These are phyloP conservation scores for Matsumurasca onukii DNA, from an alignment of 1,140 invertebrate species.

Conservation along the genomic window DNA sequence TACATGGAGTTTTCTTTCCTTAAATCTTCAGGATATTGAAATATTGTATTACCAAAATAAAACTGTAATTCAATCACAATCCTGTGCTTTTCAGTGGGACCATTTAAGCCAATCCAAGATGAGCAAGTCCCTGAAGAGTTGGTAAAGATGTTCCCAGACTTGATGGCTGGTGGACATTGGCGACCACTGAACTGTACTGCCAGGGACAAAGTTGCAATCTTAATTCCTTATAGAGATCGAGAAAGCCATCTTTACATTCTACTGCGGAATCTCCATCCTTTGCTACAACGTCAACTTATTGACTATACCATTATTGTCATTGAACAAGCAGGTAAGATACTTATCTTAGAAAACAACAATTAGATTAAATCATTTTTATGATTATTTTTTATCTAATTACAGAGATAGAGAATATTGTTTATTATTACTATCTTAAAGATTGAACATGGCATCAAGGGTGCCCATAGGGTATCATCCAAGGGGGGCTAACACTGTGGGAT, in stretches of 20 bases:
- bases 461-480: too few relatives aligned
- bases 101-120: constrained; percentile 35
- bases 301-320: constrained; percentile 94
- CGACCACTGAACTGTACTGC: constrained; percentile 73
- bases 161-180: constrained; percentile 71
- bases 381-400: too few relatives aligned
- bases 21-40: too few relatives aligned
- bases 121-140: constrained; percentile 28
- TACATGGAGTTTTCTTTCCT: too few relatives aligned
- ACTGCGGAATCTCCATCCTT: constrained; percentile 86
- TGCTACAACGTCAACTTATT: constrained; percentile 86
- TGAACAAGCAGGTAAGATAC: constrained; percentile 73
- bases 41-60: too few relatives aligned
- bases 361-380: neutral
- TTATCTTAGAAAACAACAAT: neutral
- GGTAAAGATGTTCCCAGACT: constrained; percentile 21
- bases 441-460: too few relatives aligned
- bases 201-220: constrained; percentile 79
- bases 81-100: constrained; percentile 35
- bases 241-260: constrained; percentile 80
- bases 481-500: too few relatives aligned
- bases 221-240: constrained; percentile 81
- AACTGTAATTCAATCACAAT: too few relatives aligned
- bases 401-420: too few relatives aligned
- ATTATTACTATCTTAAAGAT: too few relatives aligned